Conservation (phyloP, 2,888 invertebrate species). For the Cinara cedri region DNA sequence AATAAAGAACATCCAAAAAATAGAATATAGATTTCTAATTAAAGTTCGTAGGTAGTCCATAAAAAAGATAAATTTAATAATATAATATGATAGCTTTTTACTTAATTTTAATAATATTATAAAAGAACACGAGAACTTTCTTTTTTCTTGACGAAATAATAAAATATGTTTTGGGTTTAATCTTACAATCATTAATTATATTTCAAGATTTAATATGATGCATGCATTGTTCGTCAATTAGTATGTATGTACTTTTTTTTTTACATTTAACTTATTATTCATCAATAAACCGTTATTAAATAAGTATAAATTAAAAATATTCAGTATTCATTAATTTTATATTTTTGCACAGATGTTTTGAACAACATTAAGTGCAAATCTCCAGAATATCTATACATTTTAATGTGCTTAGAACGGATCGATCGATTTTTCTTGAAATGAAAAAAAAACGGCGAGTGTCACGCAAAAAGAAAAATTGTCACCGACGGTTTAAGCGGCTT, state of each 20-base stretch:
- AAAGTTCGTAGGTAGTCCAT: too few species aligned
- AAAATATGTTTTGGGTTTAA: background rate
- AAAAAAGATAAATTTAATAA: too few species aligned
- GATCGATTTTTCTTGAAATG: background rate
- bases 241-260: too few species aligned
- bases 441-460: constrained; percentile 19
- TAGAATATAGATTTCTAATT: too few species aligned
- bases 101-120: background rate
- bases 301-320: background rate
- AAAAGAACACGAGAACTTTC: background rate
- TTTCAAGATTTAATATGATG: background rate
- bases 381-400: background rate
- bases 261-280: too few species aligned
- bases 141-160: background rate
- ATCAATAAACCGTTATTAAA: background rate
- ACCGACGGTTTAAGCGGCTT: constrained; percentile 41
- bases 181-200: background rate
- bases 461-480: constrained; percentile 47
- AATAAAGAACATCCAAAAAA: background rate
- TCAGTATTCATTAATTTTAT: background rate
- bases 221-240: too few species aligned
- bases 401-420: background rate
- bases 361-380: background rate
- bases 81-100: too few species aligned
- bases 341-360: background rate